Percentiles rank a stretch among this genome's conserved stretches.
Evolutionary conservation across 37 sponge, comb jelly and placozoan genomes (phyloP).

Genomic region (Cladorhizidae sp.): DNA sequence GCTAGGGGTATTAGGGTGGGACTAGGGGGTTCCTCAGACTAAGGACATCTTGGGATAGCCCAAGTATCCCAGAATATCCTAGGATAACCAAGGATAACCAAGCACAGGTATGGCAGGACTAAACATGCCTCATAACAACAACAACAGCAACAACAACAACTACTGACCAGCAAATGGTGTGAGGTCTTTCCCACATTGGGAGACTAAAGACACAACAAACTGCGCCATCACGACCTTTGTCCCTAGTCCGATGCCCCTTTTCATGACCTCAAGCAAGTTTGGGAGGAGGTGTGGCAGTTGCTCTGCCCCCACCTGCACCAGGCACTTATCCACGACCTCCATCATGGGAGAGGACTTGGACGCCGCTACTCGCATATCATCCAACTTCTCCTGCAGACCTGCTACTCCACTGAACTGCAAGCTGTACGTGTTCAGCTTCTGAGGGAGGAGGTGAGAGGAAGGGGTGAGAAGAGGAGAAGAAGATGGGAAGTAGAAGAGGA

Average conservation of each 20-base stretch:
- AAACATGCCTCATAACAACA: too few species aligned
- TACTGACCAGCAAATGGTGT: slow-evolving; percentile 69
- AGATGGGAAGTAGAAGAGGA: neutral
- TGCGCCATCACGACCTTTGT: slow-evolving; percentile 82
- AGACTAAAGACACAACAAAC: slow-evolving; percentile 59
- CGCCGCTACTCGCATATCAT: slow-evolving; percentile 54
- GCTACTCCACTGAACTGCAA: slow-evolving; percentile 53
- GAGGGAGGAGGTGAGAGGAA: too few species aligned
- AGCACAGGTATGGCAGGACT: too few species aligned
- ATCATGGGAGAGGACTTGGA: slow-evolving; percentile 76
- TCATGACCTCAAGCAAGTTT: slow-evolving; percentile 63
- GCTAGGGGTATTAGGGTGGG: too few species aligned
- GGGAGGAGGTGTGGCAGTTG: slow-evolving; percentile 67
- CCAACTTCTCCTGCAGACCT: slow-evolving; percentile 62
- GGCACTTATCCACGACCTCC: slow-evolving; percentile 70
- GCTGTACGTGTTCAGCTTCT: slow-evolving; percentile 57
- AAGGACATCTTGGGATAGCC: too few species aligned
- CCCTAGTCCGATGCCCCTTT: slow-evolving; percentile 74
- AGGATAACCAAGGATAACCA: too few species aligned
- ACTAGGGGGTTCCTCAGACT: too few species aligned
- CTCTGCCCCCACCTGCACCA: slow-evolving; percentile 52
- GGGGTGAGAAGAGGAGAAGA: neutral
- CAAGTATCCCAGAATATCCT: too few species aligned
- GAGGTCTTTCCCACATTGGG: slow-evolving; percentile 39
- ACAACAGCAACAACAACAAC: neutral